Base-by-base conservation (phyloP, 2,888 invertebrate genomes). In the Rhamphomyia laevipes region DNA sequence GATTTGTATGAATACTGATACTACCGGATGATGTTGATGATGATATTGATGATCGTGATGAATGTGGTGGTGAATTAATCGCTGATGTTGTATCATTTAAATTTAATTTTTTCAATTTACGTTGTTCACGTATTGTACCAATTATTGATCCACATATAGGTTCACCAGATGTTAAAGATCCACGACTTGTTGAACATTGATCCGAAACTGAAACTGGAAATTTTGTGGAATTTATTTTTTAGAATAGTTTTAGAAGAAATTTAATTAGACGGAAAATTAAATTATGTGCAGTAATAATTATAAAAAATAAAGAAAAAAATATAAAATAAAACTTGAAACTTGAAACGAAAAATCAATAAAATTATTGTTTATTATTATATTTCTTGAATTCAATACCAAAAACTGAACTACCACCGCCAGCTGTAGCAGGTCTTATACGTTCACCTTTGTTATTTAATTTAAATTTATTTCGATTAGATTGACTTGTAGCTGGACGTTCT, bases 61-160 rank as follows among this genome's bases (percentile, higher is more conserved):
- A 27, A 31, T 27, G 18, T 17, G 45, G 18, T 12, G 17, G 17
- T 37, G 47, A 50, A 42, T 35, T 42, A 9, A 47, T 18, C 11
- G 21, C 12, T 27, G 50, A 43, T 13, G 45, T 27, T 13, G 41
- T 42, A 11, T 50, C 51, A 35, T 42, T 49, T 48, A 52, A 51
- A 45, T 49, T 51, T 9, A 45, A 47, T 43, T 21, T 35, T 15
- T 15, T 38, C 4, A 5, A 21, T 41, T 23, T 41, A 31, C 46
- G 35, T 37, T 48, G 33, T 3, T 41, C 23, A 13, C 55, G 44
- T 4, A 45, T 48, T 38, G 41, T 42, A 11, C 47, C 41, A 7
- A 53, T 41, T 16, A 56, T 50, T 38, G 51, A 54, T 16, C 56
- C 56, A 42, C 51, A 54, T 21, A 55, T 38, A 17, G 54, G 52